phyloP scores from a whole-genome alignment of 1,140 invertebrate genomes.

The Drosophila tristis region DNA sequence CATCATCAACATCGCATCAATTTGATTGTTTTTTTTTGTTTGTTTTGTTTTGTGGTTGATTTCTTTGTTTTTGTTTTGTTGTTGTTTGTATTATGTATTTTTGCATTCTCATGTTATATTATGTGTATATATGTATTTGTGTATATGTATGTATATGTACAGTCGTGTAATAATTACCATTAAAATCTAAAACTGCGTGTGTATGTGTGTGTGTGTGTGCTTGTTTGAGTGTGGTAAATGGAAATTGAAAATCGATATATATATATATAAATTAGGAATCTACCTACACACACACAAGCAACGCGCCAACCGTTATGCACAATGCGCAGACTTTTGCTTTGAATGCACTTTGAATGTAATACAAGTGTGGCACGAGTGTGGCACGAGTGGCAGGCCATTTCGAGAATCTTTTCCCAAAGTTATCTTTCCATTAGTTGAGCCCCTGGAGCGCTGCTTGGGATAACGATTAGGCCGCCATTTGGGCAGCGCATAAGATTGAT shows the following conservation, averaged over 20 bases:
- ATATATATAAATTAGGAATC: slow-evolving; percentile 28
- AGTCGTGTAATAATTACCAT: slow-evolving; percentile 1
- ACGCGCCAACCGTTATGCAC: too few relatives aligned
- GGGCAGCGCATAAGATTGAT: too few relatives aligned
- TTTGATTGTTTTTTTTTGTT: slow-evolving; percentile 41
- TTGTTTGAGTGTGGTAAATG: slow-evolving; percentile 6
- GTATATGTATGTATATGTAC: slow-evolving; percentile 46
- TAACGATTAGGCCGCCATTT: too few relatives aligned
- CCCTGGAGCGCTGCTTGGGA: too few relatives aligned
- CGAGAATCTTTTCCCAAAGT: too few relatives aligned
- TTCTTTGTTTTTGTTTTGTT: slow-evolving; percentile 3
- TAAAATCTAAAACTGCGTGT: slow-evolving; percentile 12
- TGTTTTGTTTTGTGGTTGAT: slow-evolving; percentile 1
- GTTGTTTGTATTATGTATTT: slow-evolving; percentile 26
- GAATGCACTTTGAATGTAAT: too few relatives aligned
- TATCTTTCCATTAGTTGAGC: too few relatives aligned
- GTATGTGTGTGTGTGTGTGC: slow-evolving; percentile 7
- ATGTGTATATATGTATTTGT: slow-evolving; percentile 5
- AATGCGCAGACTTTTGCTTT: too few relatives aligned
- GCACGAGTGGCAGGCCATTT: too few relatives aligned
- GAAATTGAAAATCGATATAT: slow-evolving; percentile 23
- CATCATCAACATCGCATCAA: slow-evolving; percentile 34
- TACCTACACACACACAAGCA: not conserved
- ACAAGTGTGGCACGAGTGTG: too few relatives aligned
- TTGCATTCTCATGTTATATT: slow-evolving; percentile 33